Percentiles rank a stretch among this genome's conserved stretches.
These are phyloP conservation scores for Xestia rhomboidea DNA, from an alignment of 2,888 invertebrate genomes.

Conservation along the genomic window DNA sequence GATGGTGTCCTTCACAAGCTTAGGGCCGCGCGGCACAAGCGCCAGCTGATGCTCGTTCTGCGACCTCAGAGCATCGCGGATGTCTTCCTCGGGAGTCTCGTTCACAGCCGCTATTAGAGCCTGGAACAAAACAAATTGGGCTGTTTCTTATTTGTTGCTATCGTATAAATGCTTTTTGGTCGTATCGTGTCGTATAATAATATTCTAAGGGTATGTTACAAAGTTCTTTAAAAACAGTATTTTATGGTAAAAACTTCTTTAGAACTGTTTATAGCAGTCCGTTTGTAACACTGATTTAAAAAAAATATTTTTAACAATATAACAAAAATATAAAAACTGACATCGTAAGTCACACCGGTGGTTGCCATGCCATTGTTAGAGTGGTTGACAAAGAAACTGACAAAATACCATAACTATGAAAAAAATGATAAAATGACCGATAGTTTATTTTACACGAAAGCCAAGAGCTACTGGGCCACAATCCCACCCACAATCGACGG, in stretches of 20 bases:
- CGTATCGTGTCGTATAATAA: background rate
- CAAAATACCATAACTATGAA: background rate
- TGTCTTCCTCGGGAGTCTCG: constrained; percentile 91
- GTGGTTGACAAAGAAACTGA: constrained; percentile 27
- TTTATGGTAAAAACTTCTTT: background rate
- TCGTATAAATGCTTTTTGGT: background rate
- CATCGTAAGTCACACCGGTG: background rate
- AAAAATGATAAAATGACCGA: constrained; percentile 70
- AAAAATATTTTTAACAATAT: no score
- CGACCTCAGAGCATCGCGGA: constrained; percentile 93
- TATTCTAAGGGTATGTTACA: background rate
- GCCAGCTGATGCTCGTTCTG: constrained; percentile 91
- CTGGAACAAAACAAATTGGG: constrained; percentile 87
- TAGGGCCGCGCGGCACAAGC: constrained; percentile 92
- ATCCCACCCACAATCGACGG: constrained; percentile 97
- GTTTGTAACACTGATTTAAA: background rate
- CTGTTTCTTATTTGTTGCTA: background rate
- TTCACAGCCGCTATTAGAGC: constrained; percentile 94
- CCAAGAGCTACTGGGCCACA: constrained; percentile 96
- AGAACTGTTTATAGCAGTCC: background rate
- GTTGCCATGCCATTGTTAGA: constrained; percentile 18
- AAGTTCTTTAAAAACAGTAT: background rate
- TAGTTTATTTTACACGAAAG: constrained; percentile 92
- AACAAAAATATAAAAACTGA: background rate
- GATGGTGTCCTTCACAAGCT: constrained; percentile 93